Percentiles rank a stretch among this genome's conserved stretches.
Evolutionary conservation across 2,888 invertebrate species (phyloP).

Genomic region (Apotomis betuletana): DNA sequence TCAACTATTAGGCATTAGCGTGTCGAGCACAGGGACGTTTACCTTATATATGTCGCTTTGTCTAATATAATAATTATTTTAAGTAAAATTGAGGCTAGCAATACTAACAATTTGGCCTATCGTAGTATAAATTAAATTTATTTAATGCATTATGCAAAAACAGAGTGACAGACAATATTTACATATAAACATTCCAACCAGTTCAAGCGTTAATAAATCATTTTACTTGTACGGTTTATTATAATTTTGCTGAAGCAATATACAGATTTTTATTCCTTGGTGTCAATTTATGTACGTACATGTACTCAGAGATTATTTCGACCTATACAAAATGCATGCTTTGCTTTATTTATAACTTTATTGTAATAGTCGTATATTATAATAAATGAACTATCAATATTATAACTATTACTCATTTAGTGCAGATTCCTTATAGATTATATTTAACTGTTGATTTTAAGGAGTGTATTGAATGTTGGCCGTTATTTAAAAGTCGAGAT

Average conservation of each 20-base stretch:
- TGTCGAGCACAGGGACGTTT: too few species aligned
- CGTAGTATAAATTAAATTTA: not conserved
- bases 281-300: not conserved
- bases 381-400: too few species aligned
- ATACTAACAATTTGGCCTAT: slow-evolving; percentile 12
- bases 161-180: slow-evolving; percentile 18
- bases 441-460: slow-evolving; percentile 32
- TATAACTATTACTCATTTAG: not conserved
- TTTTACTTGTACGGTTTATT: not conserved
- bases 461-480: slow-evolving; percentile 28
- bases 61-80: not conserved
- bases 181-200: slow-evolving; percentile 26
- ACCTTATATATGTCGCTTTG: not conserved
- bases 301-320: not conserved
- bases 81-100: slow-evolving; percentile 26
- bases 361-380: not conserved
- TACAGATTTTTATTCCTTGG: not conserved
- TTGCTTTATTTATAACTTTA: not conserved
- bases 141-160: not conserved
- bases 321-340: not conserved
- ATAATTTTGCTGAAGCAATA: not conserved
- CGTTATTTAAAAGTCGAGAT: slow-evolving; percentile 17
- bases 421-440: slow-evolving; percentile 11
- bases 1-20: too few species aligned
- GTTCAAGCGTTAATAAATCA: not conserved